Percentiles rank a stretch among this genome's conserved stretches.
These are phyloP conservation scores for Eulithis prunata DNA, from an alignment of 2,888 invertebrate species.

Conservation along the genomic window DNA sequence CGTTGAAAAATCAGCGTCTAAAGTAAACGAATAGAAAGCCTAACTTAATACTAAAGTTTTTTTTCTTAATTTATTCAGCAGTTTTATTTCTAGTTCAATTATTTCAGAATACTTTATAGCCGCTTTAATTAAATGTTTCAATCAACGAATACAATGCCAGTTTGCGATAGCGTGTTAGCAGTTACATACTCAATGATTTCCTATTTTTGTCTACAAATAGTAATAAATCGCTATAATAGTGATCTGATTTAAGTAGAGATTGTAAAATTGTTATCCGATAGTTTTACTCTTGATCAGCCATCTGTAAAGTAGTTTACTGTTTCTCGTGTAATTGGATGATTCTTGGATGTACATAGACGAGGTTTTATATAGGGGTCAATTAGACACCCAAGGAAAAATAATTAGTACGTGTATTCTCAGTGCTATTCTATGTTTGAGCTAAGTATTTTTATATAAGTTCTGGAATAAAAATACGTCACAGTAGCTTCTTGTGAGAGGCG, in stretches of 20 bases:
- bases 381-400: background rate
- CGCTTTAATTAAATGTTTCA: conserved; percentile 1
- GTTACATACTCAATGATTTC: background rate
- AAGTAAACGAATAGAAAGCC: no score
- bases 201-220: background rate
- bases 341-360: conserved; percentile 3
- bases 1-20: no score
- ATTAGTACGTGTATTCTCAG: background rate
- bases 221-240: background rate
- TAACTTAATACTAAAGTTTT: no score
- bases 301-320: conserved; percentile 45
- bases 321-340: conserved; percentile 19
- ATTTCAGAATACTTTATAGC: background rate
- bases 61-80: no score
- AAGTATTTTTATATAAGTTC: background rate
- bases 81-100: background rate
- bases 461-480: no score
- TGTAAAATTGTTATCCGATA: conserved; percentile 37
- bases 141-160: background rate
- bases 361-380: conserved; percentile 18
- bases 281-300: conserved; percentile 55
- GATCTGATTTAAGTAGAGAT: conserved; percentile 22
- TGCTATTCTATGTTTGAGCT: background rate
- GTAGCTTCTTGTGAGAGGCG: no score
- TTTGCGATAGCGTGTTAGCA: background rate